Conservation (phyloP, 2,888 invertebrate species). For the Mactromeris polynyma region DNA sequence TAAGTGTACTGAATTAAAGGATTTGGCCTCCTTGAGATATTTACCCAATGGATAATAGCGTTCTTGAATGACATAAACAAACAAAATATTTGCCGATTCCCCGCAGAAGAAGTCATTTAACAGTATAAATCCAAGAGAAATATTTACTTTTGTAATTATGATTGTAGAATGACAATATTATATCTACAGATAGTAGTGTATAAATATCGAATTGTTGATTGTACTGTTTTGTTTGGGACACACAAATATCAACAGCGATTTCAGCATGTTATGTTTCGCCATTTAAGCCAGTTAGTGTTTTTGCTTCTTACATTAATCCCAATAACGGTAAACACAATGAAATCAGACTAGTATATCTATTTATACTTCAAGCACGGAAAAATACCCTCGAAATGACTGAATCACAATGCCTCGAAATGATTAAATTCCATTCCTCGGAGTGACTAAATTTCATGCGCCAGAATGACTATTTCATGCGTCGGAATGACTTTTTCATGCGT, state of each 20-base stretch:
- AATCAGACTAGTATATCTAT: neutral
- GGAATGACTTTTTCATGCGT: too few relatives aligned
- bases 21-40: conserved; percentile 36
- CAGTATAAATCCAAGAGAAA: neutral
- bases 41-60: conserved; percentile 23
- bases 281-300: neutral
- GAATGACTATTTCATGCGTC: too few relatives aligned
- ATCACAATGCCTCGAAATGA: too few relatives aligned
- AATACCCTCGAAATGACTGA: too few relatives aligned
- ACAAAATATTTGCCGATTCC: conserved; percentile 10
- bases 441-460: too few relatives aligned
- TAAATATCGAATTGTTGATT: neutral
- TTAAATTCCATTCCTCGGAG: too few relatives aligned
- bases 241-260: conserved; percentile 8
- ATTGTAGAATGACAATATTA: conserved; percentile 30
- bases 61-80: conserved; percentile 41
- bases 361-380: too few relatives aligned
- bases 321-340: neutral
- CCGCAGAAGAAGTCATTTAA: neutral
- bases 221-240: neutral
- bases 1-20: conserved; percentile 39
- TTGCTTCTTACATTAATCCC: too few relatives aligned
- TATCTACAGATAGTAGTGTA: neutral
- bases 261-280: neutral
- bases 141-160: conserved; percentile 22